Evolutionary conservation across 2,888 invertebrate genomes (phyloP).

Genomic region (Alcis repandata): DNA sequence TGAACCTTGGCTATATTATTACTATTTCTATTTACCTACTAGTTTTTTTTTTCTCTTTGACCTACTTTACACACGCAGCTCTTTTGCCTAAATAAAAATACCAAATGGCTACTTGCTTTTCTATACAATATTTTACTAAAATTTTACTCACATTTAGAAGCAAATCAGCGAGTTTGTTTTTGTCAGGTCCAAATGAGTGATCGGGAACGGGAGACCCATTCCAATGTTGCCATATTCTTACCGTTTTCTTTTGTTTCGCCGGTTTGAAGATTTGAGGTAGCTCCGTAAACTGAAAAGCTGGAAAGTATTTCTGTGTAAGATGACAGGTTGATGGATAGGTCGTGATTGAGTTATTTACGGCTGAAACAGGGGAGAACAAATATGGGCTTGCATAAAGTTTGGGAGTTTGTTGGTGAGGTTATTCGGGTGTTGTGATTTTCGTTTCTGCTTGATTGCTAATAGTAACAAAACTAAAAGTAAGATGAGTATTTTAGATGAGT

Average conservation of each 20-base stretch:
- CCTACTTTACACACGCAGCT: too few species aligned
- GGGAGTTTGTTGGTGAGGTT: neutral
- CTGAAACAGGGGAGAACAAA: conserved; percentile 53
- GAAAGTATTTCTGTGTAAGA: conserved; percentile 60
- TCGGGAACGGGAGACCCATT: conserved; percentile 63
- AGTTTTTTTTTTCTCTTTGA: too few species aligned
- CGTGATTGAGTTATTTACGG: conserved; percentile 62
- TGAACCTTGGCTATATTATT: too few species aligned
- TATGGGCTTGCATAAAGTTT: conserved; percentile 54
- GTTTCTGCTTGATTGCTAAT: neutral
- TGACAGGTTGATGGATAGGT: conserved; percentile 70
- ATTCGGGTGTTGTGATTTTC: neutral
- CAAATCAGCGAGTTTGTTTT: conserved; percentile 44
- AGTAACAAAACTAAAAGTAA: neutral
- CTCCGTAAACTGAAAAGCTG: conserved; percentile 44
- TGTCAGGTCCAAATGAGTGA: conserved; percentile 65
- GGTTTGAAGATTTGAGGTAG: conserved; percentile 36
- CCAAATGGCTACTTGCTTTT: neutral
- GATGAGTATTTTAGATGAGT: too few species aligned
- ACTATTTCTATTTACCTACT: too few species aligned
- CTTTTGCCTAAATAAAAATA: too few species aligned
- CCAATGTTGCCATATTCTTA: conserved; percentile 39
- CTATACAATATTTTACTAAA: neutral
- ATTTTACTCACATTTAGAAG: conserved; percentile 31
- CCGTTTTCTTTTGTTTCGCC: conserved; percentile 56